Evolutionary conservation across 1,140 invertebrate species (phyloP).

Genomic region (Bombus soroeensis): DNA sequence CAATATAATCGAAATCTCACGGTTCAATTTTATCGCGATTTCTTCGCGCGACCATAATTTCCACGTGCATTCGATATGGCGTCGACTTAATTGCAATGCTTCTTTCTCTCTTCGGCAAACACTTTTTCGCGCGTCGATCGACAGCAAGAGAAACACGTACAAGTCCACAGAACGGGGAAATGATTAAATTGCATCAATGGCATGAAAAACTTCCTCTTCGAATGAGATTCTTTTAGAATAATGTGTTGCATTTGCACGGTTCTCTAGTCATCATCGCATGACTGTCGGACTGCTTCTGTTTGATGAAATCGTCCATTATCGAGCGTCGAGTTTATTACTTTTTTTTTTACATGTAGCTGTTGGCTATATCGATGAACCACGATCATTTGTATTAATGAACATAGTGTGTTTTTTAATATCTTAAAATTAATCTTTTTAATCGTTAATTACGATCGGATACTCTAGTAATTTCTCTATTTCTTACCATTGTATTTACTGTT

Average conservation of each 20-base stretch:
- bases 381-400: not conserved
- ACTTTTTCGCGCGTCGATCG: not conserved
- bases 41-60: not conserved
- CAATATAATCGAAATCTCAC: conserved; percentile 5
- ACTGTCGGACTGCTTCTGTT: too few species aligned
- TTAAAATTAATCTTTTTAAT: not conserved
- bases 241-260: not conserved
- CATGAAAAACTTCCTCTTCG: not conserved
- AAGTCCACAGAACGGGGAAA: not conserved
- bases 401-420: not conserved
- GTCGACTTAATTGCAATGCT: conserved; percentile 5
- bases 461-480: not conserved
- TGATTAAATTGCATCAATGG: not conserved
- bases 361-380: not conserved
- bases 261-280: not conserved
- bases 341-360: not conserved
- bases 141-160: not conserved
- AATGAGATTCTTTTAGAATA: not conserved
- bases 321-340: not conserved
- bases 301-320: not conserved
- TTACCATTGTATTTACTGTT: not conserved
- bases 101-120: not conserved
- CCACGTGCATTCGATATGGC: not conserved
- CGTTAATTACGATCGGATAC: not conserved
- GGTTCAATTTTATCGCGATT: conserved; percentile 24